Conservation (phyloP, 2,888 invertebrate genomes). For the Margaritifera margaritifera region DNA sequence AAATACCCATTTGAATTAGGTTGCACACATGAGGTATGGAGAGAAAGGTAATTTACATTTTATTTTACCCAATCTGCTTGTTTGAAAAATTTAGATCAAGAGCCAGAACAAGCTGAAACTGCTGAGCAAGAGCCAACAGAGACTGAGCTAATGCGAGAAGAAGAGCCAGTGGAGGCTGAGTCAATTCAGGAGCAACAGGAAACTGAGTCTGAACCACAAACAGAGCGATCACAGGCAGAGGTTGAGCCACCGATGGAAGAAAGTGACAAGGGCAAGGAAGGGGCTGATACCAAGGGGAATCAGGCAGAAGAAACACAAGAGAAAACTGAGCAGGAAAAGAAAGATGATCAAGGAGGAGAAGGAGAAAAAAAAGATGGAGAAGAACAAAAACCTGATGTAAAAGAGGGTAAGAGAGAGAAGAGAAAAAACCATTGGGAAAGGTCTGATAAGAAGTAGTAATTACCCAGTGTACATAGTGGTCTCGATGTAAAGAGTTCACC, state of each 20-base stretch:
- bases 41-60: no score
- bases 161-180: slow-evolving; percentile 4
- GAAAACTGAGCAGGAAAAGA: slow-evolving; percentile 13
- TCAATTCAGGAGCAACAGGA: slow-evolving; percentile 11
- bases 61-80: no score
- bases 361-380: slow-evolving; percentile 9
- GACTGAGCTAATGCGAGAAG: slow-evolving; percentile 10
- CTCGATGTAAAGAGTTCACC: no score
- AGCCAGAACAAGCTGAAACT: slow-evolving; percentile 7
- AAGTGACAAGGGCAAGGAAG: slow-evolving; percentile 9
- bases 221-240: slow-evolving; percentile 7
- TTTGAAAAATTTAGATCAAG: background rate
- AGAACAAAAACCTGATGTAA: slow-evolving; percentile 11
- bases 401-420: slow-evolving; percentile 20
- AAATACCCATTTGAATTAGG: no score
- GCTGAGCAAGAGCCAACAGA: slow-evolving; percentile 14
- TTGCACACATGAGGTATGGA: no score
- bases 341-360: slow-evolving; percentile 14
- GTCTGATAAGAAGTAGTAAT: no score
- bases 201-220: slow-evolving; percentile 9
- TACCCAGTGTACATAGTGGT: no score
- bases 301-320: slow-evolving; percentile 10
- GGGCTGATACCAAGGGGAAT: slow-evolving; percentile 8
- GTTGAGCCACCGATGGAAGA: slow-evolving; percentile 4
- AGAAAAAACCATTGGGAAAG: background rate